Base-by-base conservation (phyloP, 2,888 invertebrate genomes). In the Ecliptopera silaceata region DNA sequence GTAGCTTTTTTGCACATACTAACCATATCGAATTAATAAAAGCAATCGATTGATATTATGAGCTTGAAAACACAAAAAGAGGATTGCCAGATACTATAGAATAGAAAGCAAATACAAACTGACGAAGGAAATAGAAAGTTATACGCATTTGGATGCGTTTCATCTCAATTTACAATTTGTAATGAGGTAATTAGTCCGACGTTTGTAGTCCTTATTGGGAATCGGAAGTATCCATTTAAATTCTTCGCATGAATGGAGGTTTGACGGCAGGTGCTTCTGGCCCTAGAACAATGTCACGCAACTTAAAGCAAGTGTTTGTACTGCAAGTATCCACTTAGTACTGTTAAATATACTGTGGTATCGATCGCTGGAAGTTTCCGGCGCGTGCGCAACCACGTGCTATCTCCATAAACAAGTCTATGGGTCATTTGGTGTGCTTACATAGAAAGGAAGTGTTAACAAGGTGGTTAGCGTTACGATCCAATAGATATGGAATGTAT, bases 341-440 rank as follows among this genome's bases (percentile, higher is more conserved):
- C 56, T 52, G 36, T 20, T 42, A 31, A 36, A 32, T 52, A 4
- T 44, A 44, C 52, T 57, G 47, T 42, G 56, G 31, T 38, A 50
- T 50, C 45, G 49, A 49, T 47, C 70, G 68, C 63, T 70, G 68
- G 60, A 59, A 71, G 75, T 71, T 74, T 80, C 77, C 80, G 84
- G 83, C 85, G 84, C 83, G 84, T 83, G 84, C 82, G 80, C 82
- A 75, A 70, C 80, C 84, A 86, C 86, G 81, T 86, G 86, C 71
- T 68, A 54, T 61, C 56, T 59, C 70, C 69, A 76, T 72, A 72
- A 78, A 77, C 67, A 70, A 71, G 56, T 64, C 69, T 71, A 74
- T 72, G 68, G 63, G 54, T 56, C 59, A 75, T 81, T 82, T 76
- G 78, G 71, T 74, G 71, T 71, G 69, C 73, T 66, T 49, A 55